phyloP scores from a whole-genome alignment of 2,797 vertebrate genomes.

The Spinus pinus region DNA sequence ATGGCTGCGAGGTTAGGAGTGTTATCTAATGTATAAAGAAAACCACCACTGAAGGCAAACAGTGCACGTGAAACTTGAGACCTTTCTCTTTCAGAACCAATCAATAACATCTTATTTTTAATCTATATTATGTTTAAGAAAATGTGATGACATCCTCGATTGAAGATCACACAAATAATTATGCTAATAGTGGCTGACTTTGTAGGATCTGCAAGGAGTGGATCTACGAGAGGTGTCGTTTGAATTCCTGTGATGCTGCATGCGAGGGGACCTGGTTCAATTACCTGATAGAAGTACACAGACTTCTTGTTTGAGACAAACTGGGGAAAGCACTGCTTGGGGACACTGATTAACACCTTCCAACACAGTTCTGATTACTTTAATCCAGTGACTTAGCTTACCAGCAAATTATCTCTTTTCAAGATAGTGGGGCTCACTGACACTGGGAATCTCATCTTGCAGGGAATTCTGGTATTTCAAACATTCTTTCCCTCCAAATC shows the following conservation, averaged over 20 bases:
- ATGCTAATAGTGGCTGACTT: constrained; percentile 47
- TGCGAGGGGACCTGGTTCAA: not conserved
- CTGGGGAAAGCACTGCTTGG: constrained; percentile 32
- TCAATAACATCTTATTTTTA: constrained; percentile 72
- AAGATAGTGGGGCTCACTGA: not conserved
- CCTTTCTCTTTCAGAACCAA: constrained; percentile 51
- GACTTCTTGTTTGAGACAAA: constrained; percentile 16
- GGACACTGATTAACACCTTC: constrained; percentile 58
- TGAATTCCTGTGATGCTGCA: constrained; percentile 4
- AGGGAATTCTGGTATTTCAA: not conserved
- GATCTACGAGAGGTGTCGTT: not conserved
- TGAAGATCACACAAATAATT: constrained; percentile 75
- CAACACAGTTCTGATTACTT: constrained; percentile 41
- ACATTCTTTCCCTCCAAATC: not conserved
- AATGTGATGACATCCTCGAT: constrained; percentile 68
- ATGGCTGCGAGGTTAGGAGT: constrained; percentile 51
- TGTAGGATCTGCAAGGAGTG: constrained; percentile 14
- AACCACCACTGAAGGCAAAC: constrained; percentile 53
- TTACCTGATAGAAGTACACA: not conserved
- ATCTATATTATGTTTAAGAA: constrained; percentile 70
- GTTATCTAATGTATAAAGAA: constrained; percentile 64
- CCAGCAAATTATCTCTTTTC: constrained; percentile 30
- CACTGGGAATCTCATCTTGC: not conserved
- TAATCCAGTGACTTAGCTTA: constrained; percentile 63
- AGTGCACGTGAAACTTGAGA: constrained; percentile 40